Evolutionary conservation across 1,140 invertebrate genomes (phyloP), one percentile per base, ranked within the genome.

Genomic region (Homalodisca vitripennis): DNA sequence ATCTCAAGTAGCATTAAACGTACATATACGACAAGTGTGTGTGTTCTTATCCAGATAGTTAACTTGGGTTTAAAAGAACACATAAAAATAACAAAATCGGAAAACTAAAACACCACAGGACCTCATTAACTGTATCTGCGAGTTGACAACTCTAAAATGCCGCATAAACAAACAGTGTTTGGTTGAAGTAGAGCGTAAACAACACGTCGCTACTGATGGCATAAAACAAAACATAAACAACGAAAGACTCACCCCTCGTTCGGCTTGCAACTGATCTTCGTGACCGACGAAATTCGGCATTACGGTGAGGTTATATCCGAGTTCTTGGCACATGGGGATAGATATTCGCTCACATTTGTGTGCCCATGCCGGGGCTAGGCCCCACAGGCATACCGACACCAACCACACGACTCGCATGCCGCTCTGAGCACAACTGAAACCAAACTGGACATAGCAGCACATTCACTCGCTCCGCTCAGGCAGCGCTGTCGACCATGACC

Each of bases 231-330:
- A n/a, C n/a, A n/a, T n/a, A n/a, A n/a, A n/a, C n/a, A n/a, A n/a
- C n/a, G n/a, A n/a, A n/a, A n/a, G 70, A 80, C 81, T 86, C 83
- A 91, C 89, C 84, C 83, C 85, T 74, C 85, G 81, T 75, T 88
- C 87, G 62, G 90, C 90, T 75, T 89, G 86, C 74, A 86, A 83
- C 79, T 93, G 91, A 77, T 87, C 88, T 62, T 85, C 84, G 76
- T 93, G 90, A 1, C 89, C 89, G 81, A 92, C 86, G 57, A 90
- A 84, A 79, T 94, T 94, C 41, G 92, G 93, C 89, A 94, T 91
- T n/a, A 88, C 84, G 12, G 93, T 96, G 79, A 90, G 86, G 80
- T 94, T 95, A 81, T 95, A 96, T 73, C 89, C 87, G 72, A 95
- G 81, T 73, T 92, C 89, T 76, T 89, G 85, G 77, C 93, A 95